Conservation (phyloP, 2,888 invertebrate genomes). For the Gasteruption jaculator region DNA sequence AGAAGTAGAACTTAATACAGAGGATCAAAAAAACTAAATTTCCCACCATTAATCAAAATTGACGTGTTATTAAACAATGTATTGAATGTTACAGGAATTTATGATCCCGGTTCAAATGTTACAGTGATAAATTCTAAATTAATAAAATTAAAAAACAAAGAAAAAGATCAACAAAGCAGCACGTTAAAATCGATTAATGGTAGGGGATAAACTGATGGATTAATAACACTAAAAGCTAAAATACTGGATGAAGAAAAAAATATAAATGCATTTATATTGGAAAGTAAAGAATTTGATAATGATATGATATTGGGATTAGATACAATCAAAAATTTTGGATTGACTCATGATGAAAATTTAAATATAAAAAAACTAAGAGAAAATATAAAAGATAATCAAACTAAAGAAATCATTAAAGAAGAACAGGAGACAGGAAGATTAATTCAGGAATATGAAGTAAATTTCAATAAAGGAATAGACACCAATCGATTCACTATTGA, state of each 20-base stretch:
- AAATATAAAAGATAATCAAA: not conserved
- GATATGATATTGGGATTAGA: constrained; percentile 15
- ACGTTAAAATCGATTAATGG: not conserved
- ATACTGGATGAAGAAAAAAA: constrained; percentile 7
- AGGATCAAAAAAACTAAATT: constrained; percentile 20
- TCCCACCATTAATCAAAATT: constrained; percentile 22
- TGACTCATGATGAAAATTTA: constrained; percentile 12
- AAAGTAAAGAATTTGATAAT: constrained; percentile 13
- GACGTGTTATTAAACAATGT: constrained; percentile 7
- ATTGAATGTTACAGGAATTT: constrained; percentile 2
- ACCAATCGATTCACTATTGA: constrained; percentile 3
- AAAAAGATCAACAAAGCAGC: not conserved
- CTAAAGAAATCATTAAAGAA: not conserved
- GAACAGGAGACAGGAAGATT: too few relatives aligned
- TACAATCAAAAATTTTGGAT: constrained; percentile 13
- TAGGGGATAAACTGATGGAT: constrained; percentile 1
- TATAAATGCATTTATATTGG: constrained; percentile 7
- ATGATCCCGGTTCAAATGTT: not conserved
- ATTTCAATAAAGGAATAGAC: constrained; percentile 10
- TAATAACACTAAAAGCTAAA: constrained; percentile 1
- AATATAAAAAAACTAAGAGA: constrained; percentile 7
- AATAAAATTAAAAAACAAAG: not conserved
- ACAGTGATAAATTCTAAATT: not conserved
- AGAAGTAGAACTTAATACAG: too few relatives aligned
- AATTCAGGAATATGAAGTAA: constrained; percentile 11